Conservation (phyloP, 2,113 vertebrate genomes). For the Rhinogobius similis region DNA sequence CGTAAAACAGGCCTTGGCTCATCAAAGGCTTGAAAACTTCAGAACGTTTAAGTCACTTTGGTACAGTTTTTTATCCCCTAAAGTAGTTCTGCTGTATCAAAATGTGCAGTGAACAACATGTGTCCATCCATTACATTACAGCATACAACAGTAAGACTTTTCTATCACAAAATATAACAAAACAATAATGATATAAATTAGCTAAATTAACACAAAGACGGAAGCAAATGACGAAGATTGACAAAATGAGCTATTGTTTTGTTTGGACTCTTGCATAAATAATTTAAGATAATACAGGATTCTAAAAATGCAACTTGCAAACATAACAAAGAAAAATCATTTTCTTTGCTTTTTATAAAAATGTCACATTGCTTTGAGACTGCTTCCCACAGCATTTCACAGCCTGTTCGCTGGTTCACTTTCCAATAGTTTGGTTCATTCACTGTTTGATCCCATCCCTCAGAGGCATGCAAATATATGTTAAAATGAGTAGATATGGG, state of each 20-base stretch:
- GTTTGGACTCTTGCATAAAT: background rate
- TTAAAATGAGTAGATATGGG: background rate
- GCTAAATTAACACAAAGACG: background rate
- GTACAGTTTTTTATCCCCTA: constrained; percentile 8
- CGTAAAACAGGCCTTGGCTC: background rate
- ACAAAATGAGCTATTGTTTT: background rate
- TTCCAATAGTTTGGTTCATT: no score
- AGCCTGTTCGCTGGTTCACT: no score
- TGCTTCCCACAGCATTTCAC: background rate
- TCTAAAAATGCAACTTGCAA: background rate
- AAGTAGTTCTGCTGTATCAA: background rate
- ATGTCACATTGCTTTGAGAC: background rate
- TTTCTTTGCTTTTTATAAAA: no score
- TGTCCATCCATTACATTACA: background rate
- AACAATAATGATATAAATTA: background rate
- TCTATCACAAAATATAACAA: background rate
- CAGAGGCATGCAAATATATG: background rate
- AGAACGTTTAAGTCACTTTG: constrained; percentile 20
- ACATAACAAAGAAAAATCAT: background rate
- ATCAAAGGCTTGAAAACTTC: constrained; percentile 5
- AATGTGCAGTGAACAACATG: no score
- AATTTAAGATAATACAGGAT: background rate
- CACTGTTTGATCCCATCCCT: background rate
- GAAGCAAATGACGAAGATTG: background rate
- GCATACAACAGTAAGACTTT: background rate